Evolutionary conservation across 2,888 invertebrate genomes (phyloP).

Genomic region (Malacosoma neustria): DNA sequence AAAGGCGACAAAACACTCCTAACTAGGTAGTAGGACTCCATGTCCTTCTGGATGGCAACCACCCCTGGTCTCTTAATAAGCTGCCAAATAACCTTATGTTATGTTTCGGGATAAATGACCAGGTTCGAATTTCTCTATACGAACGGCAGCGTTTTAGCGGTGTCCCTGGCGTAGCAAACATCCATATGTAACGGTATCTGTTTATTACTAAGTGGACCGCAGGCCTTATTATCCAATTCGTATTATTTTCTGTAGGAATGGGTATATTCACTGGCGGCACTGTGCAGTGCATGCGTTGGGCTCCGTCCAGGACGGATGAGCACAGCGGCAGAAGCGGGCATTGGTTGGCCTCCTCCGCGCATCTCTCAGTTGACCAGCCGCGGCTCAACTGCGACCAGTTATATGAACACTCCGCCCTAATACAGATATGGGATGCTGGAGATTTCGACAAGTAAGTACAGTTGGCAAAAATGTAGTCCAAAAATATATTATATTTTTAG

Average conservation of each 20-base stretch:
- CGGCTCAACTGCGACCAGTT: constrained; percentile 45
- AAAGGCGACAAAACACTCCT: background rate
- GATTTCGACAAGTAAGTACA: constrained; percentile 41
- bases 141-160: background rate
- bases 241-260: constrained; percentile 11
- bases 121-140: background rate
- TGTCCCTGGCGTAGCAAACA: background rate
- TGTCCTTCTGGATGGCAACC: background rate
- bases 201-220: background rate
- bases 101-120: background rate
- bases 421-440: constrained; percentile 83
- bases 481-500: no score
- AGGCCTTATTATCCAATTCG: no score
- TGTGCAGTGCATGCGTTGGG: constrained; percentile 74
- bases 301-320: constrained; percentile 23
- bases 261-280: constrained; percentile 72
- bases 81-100: background rate
- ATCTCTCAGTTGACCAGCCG: constrained; percentile 63
- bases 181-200: background rate
- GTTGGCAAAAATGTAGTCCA: no score
- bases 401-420: constrained; percentile 59
- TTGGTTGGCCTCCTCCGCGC: constrained; percentile 75
- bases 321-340: constrained; percentile 30
- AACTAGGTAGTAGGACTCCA: background rate
- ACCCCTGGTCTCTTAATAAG: background rate